phyloP scores from a whole-genome alignment of 2,113 vertebrate species.

The Neopipo cinnamomea region DNA sequence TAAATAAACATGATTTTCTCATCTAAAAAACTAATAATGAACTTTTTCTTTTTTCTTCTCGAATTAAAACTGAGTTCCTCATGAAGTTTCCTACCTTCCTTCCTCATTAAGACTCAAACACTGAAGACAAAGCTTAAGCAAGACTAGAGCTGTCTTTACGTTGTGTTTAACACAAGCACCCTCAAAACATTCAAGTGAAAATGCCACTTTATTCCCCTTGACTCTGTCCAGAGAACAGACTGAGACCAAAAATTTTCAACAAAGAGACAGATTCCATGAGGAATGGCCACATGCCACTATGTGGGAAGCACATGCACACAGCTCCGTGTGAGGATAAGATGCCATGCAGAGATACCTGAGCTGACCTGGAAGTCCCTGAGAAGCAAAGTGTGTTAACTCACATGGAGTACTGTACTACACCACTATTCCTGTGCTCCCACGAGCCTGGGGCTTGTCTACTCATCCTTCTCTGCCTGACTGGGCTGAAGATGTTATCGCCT shows the following conservation, averaged over 20 bases:
- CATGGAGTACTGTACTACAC: background rate
- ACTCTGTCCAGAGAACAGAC: background rate
- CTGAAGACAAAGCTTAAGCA: background rate
- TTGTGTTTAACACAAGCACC: background rate
- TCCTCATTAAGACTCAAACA: background rate
- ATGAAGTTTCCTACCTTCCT: background rate
- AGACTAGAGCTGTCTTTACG: background rate
- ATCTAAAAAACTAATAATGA: background rate
- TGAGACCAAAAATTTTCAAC: background rate
- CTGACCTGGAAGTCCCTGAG: constrained; percentile 21
- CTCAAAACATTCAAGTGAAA: background rate
- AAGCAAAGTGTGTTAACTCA: background rate
- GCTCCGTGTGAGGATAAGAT: background rate
- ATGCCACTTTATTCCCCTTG: background rate
- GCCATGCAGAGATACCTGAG: constrained; percentile 46
- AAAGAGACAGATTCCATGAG: background rate
- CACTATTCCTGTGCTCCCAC: background rate
- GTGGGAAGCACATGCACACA: background rate
- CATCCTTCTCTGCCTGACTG: background rate
- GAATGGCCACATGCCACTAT: background rate
- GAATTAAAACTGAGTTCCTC: background rate
- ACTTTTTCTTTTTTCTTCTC: background rate
- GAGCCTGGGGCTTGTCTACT: background rate
- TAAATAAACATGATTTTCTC: background rate
- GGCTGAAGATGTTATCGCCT: background rate